phyloP scores from a whole-genome alignment of 2,113 vertebrate species.

The Balaenoptera acutorostrata region DNA sequence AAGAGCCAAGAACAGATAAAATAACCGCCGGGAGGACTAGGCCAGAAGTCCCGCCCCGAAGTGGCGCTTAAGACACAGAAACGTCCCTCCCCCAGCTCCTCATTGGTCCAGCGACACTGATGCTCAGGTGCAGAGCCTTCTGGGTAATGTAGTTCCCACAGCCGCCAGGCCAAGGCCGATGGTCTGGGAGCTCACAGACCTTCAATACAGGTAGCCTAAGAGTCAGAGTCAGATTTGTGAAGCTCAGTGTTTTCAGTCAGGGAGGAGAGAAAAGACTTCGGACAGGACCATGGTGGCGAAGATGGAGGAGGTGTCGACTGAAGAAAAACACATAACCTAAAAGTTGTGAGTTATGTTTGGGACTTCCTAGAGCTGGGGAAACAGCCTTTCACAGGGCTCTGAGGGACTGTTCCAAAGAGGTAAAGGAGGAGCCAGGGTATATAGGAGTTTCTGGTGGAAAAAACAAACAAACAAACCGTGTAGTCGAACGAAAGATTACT shows the following conservation, averaged over 20 bases:
- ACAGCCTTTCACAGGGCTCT: neutral
- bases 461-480: neutral
- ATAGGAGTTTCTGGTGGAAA: neutral
- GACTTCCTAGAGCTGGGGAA: neutral
- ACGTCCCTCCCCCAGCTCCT: fast-evolving
- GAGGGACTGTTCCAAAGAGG: neutral
- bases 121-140: neutral
- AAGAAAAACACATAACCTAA: neutral
- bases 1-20: neutral
- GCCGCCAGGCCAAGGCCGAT: fast-evolving
- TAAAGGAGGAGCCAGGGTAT: neutral
- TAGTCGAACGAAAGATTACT: neutral
- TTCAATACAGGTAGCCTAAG: neutral
- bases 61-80: fast-evolving
- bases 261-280: neutral
- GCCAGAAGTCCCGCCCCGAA: neutral
- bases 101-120: neutral
- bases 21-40: fast-evolving
- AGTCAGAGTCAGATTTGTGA: neutral
- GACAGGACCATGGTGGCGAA: neutral
- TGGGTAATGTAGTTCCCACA: neutral
- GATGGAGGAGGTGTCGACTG: neutral
- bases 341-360: neutral
- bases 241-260: neutral
- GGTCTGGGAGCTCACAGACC: too few species aligned